Percentiles rank a stretch among this genome's conserved stretches.
These are phyloP conservation scores for Nasonia vitripennis DNA, from an alignment of 1,140 invertebrate genomes.

Conservation along the genomic window DNA sequence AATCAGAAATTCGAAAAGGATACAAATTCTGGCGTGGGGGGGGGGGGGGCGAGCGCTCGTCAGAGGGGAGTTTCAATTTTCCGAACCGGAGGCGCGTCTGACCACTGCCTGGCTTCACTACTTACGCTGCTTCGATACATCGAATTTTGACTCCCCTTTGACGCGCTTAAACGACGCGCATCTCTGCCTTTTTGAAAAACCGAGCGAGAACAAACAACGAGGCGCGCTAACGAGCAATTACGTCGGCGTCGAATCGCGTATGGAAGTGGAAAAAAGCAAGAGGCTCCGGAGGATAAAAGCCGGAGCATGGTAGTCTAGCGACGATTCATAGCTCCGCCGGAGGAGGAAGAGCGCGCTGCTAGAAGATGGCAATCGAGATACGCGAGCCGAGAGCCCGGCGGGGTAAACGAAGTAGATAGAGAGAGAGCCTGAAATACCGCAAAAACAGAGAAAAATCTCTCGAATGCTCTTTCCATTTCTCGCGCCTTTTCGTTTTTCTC, in stretches of 20 bases:
- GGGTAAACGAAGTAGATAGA: background rate
- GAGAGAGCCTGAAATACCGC: background rate
- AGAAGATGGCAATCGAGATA: background rate
- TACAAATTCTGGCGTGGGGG: conserved; percentile 1
- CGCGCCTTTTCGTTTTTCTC: background rate
- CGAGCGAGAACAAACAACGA: no score
- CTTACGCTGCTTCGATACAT: no score
- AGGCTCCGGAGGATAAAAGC: no score
- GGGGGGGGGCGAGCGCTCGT: background rate
- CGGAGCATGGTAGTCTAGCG: no score
- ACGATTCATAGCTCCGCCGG: background rate
- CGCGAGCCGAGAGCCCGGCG: background rate
- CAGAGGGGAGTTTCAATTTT: background rate
- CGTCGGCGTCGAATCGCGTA: no score
- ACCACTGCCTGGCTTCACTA: no score
- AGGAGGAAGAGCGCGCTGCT: background rate
- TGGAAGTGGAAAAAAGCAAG: no score
- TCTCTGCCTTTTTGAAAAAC: no score
- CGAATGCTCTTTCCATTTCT: conserved; percentile 36
- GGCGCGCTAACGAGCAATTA: no score
- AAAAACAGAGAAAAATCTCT: conserved; percentile 27
- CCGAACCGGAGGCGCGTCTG: no score
- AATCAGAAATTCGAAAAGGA: background rate
- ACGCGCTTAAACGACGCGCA: no score
- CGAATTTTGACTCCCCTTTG: no score